phyloP scores from a whole-genome alignment of 30 jellyfish, hydroid and myxozoan species.

The Morbakka virulenta region DNA sequence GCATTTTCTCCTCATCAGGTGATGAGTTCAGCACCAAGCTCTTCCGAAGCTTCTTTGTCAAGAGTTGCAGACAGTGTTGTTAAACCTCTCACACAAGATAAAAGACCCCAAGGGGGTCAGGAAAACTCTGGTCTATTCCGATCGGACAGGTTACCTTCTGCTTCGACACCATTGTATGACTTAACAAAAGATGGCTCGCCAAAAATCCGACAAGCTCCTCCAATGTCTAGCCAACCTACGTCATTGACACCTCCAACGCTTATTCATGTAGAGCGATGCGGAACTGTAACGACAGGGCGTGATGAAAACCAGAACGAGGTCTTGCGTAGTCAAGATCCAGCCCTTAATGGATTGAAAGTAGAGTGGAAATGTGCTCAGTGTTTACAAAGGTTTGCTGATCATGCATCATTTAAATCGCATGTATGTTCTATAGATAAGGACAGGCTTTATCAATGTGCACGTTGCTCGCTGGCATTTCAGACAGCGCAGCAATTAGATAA shows the following conservation, averaged over 20 bases:
- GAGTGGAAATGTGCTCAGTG: conserved; percentile 84
- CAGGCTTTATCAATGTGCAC: conserved; percentile 67
- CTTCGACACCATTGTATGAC: no score
- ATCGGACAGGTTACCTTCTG: no score
- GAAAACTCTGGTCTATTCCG: no score
- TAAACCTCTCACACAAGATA: no score
- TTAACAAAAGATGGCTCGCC: no score
- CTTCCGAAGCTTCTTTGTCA: no score
- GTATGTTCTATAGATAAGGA: conserved; percentile 56
- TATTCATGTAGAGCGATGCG: no score
- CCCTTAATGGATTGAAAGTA: conserved; percentile 65
- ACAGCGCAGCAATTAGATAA: conserved; percentile 46
- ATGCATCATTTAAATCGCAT: conserved; percentile 69
- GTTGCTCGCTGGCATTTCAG: conserved; percentile 42
- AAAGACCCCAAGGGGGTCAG: no score
- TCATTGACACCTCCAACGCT: no score
- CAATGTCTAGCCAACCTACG: conserved; percentile 38
- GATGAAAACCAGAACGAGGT: neutral
- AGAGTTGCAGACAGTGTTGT: no score
- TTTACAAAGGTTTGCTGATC: conserved; percentile 61
- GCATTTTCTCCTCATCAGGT: no score
- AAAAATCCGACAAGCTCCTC: conserved; percentile 39
- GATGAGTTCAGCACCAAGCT: no score
- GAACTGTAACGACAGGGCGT: neutral
- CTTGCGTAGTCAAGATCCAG: conserved; percentile 5